Base-by-base conservation (phyloP, 1,140 invertebrate species). In the Leguminivora glycinivorella region DNA sequence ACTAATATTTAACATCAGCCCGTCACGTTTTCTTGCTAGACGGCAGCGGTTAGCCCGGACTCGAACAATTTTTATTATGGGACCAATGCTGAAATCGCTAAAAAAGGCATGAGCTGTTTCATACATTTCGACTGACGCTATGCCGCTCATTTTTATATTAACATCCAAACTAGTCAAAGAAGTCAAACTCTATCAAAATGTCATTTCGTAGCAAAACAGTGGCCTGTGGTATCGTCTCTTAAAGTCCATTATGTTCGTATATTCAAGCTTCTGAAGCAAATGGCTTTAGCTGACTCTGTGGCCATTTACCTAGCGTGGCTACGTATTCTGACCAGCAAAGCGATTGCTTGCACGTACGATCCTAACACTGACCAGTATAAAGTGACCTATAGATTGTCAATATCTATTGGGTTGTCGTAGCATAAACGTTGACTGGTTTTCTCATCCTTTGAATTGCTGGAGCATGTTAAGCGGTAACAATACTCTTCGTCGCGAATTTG, bases 271-370 rank as follows among this genome's bases (percentile, higher is more conserved):
- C 47, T 52, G 6, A 5, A 52, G 19, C 47, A 52, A 52, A 52
- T 52, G 22, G 47, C 47, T 52, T 52, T 52, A 52, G 47, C 47
- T 52, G 47, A 52, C 47, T 52, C 47, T 2, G 17, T 52, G 47
- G 47, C 19, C 47, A 52, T 52, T 52, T 22, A 52, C 47, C 47
- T 52, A 52, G 17, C 47, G 47, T 52, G 19, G 19, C 19, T 22
- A 10, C 14, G 4, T 47, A 52, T 52, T 52, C 47, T n/a, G n/a
- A 22, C 2, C 22, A 2, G 7, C 17, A 7, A 52, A 9, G 19
- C 47, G 19, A 52, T 22, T 52, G 19, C 7, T 22, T 5, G 19
- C 14, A 43, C n/a, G 4, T n/a, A 4, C n/a, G 6, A 17, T 43
- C 14, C n/a, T 43, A n/a, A 5, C 14, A 43, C 4, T 10, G 10